Evolutionary conservation across 2,888 invertebrate species (phyloP), one percentile per base, ranked within the genome.

Genomic region (Melieria crassipennis): DNA sequence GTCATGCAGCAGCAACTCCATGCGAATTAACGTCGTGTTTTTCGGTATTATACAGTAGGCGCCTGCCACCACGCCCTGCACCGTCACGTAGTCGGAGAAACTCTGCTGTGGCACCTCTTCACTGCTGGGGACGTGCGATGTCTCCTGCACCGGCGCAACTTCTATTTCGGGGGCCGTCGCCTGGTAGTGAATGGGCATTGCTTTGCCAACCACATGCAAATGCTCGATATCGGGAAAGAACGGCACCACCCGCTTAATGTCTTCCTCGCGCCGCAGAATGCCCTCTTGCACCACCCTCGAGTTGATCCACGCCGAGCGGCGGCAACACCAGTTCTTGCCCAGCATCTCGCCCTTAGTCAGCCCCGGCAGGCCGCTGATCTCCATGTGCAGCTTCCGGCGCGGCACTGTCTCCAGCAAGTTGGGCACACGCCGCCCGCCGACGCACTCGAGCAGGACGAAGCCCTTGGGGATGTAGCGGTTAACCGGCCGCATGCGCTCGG

Each of bases 191-290:
- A 65, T 52, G 4, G 16, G 52, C 43, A 52, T 11, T n/a, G 48
- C 16, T n/a, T 58, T 65, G 10, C 65, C 65, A 42, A 70, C 58
- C 57, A 70, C 64, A 13, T 64, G 64, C 45, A 70, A 63, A 30
- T 70, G 46, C 16, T 70, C 70, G 7, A 70, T 65, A 9, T 70
- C 65, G 4, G 70, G 70, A 42, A 70, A 70, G 46, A 70, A 70
- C 52, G 64, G 57, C 7, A 65, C 9, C 9, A 70, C 58, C 1
- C 65, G 57, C 45, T 65, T 64, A 7, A 70, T 70, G 16, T 58
- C 64, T 16, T 45, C 46, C 5, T 43, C 46, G 7, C 16, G 47
- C 42, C 48, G 45, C 11, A 57, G 50, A 4, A 70, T 50, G 52
- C 30, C 48, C 50, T 70, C n/a, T 7, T 13, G 57, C 11, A 70